Percentiles rank a stretch among this genome's conserved stretches.
Evolutionary conservation across 2,888 invertebrate genomes (phyloP).

Genomic region (Hemithea aestivaria): DNA sequence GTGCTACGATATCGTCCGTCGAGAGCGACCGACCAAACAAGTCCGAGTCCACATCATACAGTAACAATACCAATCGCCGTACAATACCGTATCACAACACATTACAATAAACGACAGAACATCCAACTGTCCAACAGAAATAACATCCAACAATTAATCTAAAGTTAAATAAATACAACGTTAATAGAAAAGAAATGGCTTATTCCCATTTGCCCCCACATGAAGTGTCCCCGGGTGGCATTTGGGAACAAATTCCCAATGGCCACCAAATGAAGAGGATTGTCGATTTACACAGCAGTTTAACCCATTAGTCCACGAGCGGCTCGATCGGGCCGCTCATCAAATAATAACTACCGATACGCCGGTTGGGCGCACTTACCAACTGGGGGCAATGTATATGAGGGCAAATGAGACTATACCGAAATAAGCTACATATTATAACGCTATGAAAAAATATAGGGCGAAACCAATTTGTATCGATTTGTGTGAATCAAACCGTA

Average conservation of each 20-base stretch:
- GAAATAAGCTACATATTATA: constrained; percentile 48
- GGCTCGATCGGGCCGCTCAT: no score
- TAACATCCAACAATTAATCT: constrained; percentile 63
- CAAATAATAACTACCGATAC: no score
- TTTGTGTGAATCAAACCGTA: constrained; percentile 37
- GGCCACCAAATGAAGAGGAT: no score
- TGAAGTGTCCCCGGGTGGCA: no score
- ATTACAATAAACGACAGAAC: constrained; percentile 27
- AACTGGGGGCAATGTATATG: no score
- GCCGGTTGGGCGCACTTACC: no score
- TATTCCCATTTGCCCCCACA: no score
- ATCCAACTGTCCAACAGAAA: constrained; percentile 46
- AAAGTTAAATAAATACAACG: constrained; percentile 53
- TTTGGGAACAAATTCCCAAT: no score
- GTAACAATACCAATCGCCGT: constrained; percentile 1
- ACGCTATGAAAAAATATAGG: constrained; percentile 45
- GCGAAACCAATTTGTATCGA: constrained; percentile 56
- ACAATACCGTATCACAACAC: constrained; percentile 9
- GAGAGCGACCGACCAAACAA: not conserved
- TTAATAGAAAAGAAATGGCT: constrained; percentile 48
- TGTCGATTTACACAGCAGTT: no score
- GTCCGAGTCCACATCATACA: not conserved
- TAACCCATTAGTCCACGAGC: no score
- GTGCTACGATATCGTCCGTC: constrained; percentile 4
- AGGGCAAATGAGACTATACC: no score